These are phyloP conservation scores for Colistium nudipinnis DNA, from an alignment of 2,113 vertebrate genomes.

Conservation along the genomic window DNA sequence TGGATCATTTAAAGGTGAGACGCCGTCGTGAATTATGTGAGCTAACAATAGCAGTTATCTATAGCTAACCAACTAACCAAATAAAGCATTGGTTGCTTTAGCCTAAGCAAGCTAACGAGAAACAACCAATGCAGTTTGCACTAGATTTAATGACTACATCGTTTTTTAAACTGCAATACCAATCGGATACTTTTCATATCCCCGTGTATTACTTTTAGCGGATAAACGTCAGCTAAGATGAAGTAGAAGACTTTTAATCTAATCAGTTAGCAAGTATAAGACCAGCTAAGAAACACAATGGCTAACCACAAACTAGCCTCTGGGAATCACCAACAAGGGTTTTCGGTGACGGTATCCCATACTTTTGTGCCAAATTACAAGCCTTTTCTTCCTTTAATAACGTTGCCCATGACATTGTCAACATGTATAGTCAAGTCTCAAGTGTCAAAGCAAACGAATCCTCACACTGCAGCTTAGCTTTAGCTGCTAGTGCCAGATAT, in stretches of 20 bases:
- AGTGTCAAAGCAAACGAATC: neutral
- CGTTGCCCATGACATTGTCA: neutral
- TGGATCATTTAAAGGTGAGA: slow-evolving; percentile 67
- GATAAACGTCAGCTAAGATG: neutral
- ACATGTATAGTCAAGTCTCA: neutral
- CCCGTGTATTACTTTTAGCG: neutral
- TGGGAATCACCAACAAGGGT: neutral
- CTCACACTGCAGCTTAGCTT: slow-evolving; percentile 1
- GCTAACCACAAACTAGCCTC: slow-evolving; percentile 22
- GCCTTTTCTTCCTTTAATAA: neutral
- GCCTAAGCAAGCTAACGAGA: slow-evolving; percentile 9
- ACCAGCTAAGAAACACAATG: neutral
- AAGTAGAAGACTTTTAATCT: neutral
- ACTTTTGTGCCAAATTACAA: no score
- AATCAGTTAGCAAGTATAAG: neutral
- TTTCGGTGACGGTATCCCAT: neutral
- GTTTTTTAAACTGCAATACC: no score
- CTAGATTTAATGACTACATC: neutral
- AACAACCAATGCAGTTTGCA: neutral
- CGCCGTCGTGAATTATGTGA: slow-evolving; percentile 5
- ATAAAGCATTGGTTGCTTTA: slow-evolving; percentile 9
- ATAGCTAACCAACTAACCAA: slow-evolving; percentile 3
- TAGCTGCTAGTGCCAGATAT: neutral
- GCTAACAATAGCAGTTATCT: slow-evolving; percentile 18
- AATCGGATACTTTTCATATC: neutral